A percentile compares a stretch with the other conserved stretches of the same genome.
Evolutionary conservation across 1,140 invertebrate species (phyloP).

Genomic region (Paraescarpia echinospica): DNA sequence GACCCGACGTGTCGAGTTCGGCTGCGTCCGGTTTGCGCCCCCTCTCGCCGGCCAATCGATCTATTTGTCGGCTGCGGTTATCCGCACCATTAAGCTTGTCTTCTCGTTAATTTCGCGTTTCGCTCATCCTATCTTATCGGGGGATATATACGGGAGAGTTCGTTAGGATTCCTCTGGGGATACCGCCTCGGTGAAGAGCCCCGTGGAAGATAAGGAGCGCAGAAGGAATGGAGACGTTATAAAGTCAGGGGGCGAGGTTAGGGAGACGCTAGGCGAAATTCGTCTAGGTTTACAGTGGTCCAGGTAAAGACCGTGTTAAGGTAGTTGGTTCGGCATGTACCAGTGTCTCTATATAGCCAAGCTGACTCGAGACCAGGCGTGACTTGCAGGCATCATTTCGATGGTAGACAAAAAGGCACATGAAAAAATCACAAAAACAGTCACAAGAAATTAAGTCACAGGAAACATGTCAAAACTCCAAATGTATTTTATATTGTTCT

Average conservation of each 20-base stretch:
- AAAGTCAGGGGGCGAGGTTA: neutral
- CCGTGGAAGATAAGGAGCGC: neutral
- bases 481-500: no score
- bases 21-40: neutral
- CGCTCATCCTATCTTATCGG: neutral
- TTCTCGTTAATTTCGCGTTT: neutral
- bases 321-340: no score
- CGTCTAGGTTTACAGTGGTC: neutral
- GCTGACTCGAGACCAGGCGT: no score
- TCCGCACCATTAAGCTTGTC: neutral
- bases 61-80: neutral
- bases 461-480: no score
- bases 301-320: neutral
- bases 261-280: neutral
- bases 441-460: no score
- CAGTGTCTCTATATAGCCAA: no score
- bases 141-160: neutral
- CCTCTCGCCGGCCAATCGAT: neutral
- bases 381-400: no score
- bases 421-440: no score
- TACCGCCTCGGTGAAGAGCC: neutral
- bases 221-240: neutral
- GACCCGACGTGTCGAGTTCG: neutral
- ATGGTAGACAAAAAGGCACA: no score
- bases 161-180: neutral